These are phyloP conservation scores for Nestor notabilis DNA, from an alignment of 2,113 vertebrate species.

Conservation along the genomic window DNA sequence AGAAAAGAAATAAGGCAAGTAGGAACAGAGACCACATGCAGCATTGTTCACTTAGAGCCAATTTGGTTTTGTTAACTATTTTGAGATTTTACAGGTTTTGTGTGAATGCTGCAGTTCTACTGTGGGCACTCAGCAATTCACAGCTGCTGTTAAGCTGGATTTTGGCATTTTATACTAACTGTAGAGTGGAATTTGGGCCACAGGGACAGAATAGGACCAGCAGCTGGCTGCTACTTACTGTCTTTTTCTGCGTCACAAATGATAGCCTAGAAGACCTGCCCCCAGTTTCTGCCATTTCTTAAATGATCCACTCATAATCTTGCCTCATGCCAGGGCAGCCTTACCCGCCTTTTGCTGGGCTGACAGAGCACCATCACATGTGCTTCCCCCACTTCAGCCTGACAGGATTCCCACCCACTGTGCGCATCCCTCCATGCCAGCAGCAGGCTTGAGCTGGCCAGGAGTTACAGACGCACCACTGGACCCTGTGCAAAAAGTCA, in stretches of 20 bases:
- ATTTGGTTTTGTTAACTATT: slow-evolving; percentile 1
- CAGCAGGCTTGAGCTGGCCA: neutral
- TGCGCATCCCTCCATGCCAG: neutral
- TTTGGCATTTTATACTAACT: neutral
- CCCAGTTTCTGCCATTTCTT: neutral
- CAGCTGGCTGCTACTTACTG: neutral
- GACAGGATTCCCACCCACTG: neutral
- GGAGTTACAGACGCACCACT: accelerated
- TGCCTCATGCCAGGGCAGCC: neutral
- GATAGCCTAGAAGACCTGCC: neutral
- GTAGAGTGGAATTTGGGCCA: neutral
- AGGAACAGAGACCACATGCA: neutral
- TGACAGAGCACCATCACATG: neutral
- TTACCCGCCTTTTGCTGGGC: neutral
- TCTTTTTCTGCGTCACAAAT: neutral
- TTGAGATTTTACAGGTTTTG: neutral
- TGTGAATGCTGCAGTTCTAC: neutral
- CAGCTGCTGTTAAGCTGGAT: neutral
- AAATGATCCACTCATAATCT: neutral
- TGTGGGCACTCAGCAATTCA: neutral
- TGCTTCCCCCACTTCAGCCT: neutral
- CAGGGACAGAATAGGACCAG: neutral
- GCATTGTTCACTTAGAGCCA: neutral
- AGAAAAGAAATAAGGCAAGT: neutral
- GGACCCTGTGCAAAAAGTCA: neutral